These are phyloP conservation scores for Scolopax mira DNA, from an alignment of 2,113 vertebrate genomes.

Conservation along the genomic window DNA sequence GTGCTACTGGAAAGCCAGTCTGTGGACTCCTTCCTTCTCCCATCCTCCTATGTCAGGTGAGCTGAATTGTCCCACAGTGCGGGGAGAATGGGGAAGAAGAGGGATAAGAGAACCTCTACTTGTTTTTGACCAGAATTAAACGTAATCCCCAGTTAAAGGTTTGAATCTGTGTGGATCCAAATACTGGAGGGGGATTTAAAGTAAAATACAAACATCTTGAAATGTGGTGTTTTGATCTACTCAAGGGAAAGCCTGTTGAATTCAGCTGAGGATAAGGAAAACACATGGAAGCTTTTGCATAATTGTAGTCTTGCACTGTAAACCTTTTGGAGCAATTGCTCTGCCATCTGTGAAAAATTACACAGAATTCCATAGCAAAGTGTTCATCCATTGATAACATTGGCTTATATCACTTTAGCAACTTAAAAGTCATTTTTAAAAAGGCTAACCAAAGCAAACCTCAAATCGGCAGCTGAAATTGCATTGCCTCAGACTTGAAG, in stretches of 20 bases:
- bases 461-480: not conserved
- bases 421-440: not conserved
- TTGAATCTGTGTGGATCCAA: not conserved
- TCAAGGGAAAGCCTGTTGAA: not conserved
- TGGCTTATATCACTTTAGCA: not conserved
- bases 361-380: not conserved
- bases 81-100: not conserved
- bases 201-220: not conserved
- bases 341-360: not conserved
- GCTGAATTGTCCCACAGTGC: not conserved
- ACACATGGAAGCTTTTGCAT: not conserved
- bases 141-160: not conserved
- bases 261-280: not conserved
- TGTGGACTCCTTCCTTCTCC: not conserved
- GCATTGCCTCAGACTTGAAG: not conserved
- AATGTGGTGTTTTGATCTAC: not conserved
- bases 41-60: not conserved
- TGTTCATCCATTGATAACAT: not conserved
- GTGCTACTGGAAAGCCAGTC: not conserved
- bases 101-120: not conserved
- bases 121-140: not conserved
- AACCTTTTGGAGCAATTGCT: not conserved
- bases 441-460: not conserved
- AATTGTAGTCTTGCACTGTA: not conserved
- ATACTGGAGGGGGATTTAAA: not conserved